Conservation (phyloP, 2,888 invertebrate genomes). For the Habroteleia sp. region DNA sequence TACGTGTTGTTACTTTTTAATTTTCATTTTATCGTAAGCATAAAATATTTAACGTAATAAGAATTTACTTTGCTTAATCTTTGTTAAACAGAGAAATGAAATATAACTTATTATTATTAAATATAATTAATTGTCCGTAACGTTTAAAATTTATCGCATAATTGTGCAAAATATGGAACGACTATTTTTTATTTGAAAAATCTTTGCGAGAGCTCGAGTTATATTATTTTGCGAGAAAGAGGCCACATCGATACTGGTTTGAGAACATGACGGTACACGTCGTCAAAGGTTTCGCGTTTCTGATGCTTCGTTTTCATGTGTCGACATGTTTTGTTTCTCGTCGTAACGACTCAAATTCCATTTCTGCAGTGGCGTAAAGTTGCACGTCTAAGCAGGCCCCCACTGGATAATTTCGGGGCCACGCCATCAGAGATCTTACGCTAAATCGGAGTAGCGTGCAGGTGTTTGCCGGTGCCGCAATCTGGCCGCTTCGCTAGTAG, state of each 20-base stretch:
- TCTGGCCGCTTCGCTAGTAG: slow-evolving; percentile 67
- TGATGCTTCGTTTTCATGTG: slow-evolving; percentile 34
- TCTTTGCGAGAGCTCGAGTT: slow-evolving; percentile 9
- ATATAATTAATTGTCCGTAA: no score
- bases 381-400: slow-evolving; percentile 21
- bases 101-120: no score
- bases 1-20: no score
- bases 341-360: slow-evolving; percentile 44
- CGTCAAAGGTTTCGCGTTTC: slow-evolving; percentile 46
- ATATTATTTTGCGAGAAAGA: slow-evolving; percentile 20
- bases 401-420: slow-evolving; percentile 22
- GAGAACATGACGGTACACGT: slow-evolving; percentile 25
- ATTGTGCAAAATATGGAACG: no score
- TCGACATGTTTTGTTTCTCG: slow-evolving; percentile 39
- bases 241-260: neutral
- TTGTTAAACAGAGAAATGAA: no score
- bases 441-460: slow-evolving; percentile 76
- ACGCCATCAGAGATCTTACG: slow-evolving; percentile 67
- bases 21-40: no score
- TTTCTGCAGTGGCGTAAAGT: slow-evolving; percentile 39
- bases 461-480: slow-evolving; percentile 71
- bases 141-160: no score
- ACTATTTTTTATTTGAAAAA: slow-evolving; percentile 6
- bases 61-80: no score
- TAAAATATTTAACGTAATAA: no score